Evolutionary conservation across 2,113 vertebrate genomes (phyloP), one percentile per base, ranked within the genome.

Genomic region (Ctenodactylus gundi): DNA sequence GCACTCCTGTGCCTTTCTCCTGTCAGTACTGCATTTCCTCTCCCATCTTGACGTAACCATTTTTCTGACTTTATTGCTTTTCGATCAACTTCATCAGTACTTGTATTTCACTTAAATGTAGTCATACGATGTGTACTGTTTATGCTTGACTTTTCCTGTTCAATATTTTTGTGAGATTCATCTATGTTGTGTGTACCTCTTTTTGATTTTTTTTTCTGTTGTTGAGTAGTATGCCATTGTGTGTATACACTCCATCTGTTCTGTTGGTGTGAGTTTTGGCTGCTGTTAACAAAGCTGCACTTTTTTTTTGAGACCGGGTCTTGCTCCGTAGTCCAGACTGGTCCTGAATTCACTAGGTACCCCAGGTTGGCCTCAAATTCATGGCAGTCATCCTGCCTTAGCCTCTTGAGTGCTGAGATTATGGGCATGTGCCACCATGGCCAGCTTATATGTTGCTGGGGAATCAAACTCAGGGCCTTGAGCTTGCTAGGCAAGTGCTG

Each of bases 81-180:
- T 53, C 39, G 75, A 70, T 80, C 73, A 83, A 27, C 91, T 95
- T 94, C 76, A 36, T 72, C 51, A 41, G 23, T 89, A 85, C 41
- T 80, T 92, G 81, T 94, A 51, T 94, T 90, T 70, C 53, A 73
- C 46, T 85, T 92, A 92, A 68, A 83, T 57, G 21, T 90, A 76
- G 70, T 64, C 34, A 85, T 57, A 78, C 12, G 49, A 25, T 55
- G 29, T 70, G 18, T 62, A 44, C 13, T 73, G 1, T 76, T 27
- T 81, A 55, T 78, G 23, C 87, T 65, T 94, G 60, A 18, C 53
- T 49, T 90, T 83, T 89, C 88, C 65, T 94, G 14, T 41, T 75
- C 65, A 27, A 1, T 94, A 53, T 87, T 91, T 96, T 53, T 91
- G 41, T 88, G 93, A 93, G 53, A 94, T 90, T 90, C 55, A 75